Base-by-base conservation (phyloP, 2,888 invertebrate species). In the Ametastegia equiseti region DNA sequence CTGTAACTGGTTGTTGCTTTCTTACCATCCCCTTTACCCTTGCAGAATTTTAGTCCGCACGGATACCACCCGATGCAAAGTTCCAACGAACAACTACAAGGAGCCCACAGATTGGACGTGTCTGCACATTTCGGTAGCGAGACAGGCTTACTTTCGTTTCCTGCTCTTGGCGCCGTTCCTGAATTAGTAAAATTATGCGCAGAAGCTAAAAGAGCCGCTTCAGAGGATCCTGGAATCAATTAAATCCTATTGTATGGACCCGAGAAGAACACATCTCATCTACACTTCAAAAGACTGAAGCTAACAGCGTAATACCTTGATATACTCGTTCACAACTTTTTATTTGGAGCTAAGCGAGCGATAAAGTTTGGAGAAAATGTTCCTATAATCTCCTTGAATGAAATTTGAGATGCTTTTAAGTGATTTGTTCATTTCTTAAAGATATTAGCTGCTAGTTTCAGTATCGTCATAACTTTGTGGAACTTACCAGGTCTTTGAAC, bases 1-100 rank as follows among this genome's bases (percentile, higher is more conserved):
- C 98, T 94, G 93, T 98, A 98, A 79, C 94, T 94, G 86, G 94
- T 93, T 5, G 94, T 94, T 93, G 92, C 95, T 90, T 94, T 94
- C 85, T 94, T 94, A 13, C 93, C 93, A 85, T 94, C 94, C 65
- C 95, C 94, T 91, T 96, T 96, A 65, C 96, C 96, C 88, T 97
- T 97, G 92, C 98, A 98, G 92, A 98, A 98, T 90, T 98, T 98
- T 63, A 98, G 93, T 30, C 97, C 98, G 92, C 98, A 98, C 0
- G 98, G 98, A 92, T 98, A 98, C 98, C 98, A 98, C 80, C 97
- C 97, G 79, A 98, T 96, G 91, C 98, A 98, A 83, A 96, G 94
- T 93, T 98, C 97, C 86, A 98, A 93, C 80, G 96, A 96, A 91
- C 98, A 98, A 79, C 96, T 94, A 91, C 98, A 98, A 33, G 97